Evolutionary conservation across 1,140 invertebrate species (phyloP).

Genomic region (Bombus waltoni): DNA sequence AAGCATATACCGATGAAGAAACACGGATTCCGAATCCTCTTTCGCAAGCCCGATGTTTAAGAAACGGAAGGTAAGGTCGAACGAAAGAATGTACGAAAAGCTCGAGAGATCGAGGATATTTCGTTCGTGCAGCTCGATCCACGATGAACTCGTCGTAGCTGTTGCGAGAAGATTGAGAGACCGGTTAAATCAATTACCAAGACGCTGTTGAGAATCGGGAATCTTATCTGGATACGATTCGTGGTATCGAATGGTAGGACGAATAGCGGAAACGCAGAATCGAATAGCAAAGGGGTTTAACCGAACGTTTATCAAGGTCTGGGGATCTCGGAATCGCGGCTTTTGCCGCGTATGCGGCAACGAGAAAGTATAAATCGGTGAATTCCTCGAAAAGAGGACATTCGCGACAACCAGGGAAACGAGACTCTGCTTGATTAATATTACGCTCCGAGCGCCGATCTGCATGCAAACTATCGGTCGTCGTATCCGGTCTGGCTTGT

Average conservation of each 20-base stretch:
- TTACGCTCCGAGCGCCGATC: neutral
- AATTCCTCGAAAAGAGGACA: slow-evolving; percentile 32
- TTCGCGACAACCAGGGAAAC: slow-evolving; percentile 9
- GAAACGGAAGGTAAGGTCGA: no score
- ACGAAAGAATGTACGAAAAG: no score
- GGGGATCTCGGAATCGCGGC: neutral
- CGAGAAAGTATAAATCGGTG: neutral
- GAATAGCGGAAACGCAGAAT: neutral
- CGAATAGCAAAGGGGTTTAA: neutral
- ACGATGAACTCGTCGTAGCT: neutral
- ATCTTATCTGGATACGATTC: neutral
- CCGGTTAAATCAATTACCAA: neutral
- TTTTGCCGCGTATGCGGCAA: slow-evolving; percentile 1
- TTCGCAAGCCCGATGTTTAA: no score
- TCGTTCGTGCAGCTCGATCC: neutral
- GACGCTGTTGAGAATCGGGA: neutral
- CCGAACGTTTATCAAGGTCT: slow-evolving; percentile 44
- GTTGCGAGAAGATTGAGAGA: neutral
- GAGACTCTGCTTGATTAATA: slow-evolving; percentile 19
- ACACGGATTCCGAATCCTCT: no score
- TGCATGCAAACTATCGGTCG: slow-evolving; percentile 17
- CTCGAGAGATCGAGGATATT: no score
- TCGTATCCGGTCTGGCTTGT: slow-evolving; percentile 9
- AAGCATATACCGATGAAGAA: no score
- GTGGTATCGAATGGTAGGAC: neutral